A percentile compares a stretch with the other conserved stretches of the same genome.
phyloP scores from a whole-genome alignment of 1,140 invertebrate species.

The Lucilia sericata region DNA sequence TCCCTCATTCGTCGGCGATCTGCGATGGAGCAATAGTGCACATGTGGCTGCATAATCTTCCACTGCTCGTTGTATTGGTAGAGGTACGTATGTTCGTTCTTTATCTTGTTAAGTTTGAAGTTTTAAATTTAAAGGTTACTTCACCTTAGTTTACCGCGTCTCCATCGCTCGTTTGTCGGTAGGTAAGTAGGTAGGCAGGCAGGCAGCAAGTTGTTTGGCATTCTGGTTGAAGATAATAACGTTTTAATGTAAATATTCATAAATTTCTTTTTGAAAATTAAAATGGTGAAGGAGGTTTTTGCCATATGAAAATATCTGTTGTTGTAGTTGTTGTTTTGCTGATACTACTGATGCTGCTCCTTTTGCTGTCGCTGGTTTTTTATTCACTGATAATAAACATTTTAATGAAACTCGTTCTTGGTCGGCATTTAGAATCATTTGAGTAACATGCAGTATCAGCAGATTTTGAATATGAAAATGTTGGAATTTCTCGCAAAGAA shows the following conservation, averaged over 20 bases:
- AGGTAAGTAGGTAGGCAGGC: neutral
- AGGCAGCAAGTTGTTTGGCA: conserved; percentile 24
- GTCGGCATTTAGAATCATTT: neutral
- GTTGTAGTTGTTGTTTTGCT: neutral
- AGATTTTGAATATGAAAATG: neutral
- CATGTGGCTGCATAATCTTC: neutral
- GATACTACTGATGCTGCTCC: neutral
- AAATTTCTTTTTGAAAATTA: conserved; percentile 44
- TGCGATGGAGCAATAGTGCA: neutral
- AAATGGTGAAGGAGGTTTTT: conserved; percentile 38
- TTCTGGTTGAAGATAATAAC: conserved; percentile 36
- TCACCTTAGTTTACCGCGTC: conserved; percentile 38
- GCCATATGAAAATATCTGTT: conserved; percentile 16
- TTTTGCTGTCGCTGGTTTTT: neutral
- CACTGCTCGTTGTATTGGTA: neutral
- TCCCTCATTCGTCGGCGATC: conserved; percentile 22
- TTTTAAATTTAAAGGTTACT: conserved; percentile 42
- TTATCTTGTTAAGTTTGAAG: conserved; percentile 43
- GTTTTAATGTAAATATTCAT: conserved; percentile 44
- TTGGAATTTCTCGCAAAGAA: neutral
- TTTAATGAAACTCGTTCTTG: conserved; percentile 20
- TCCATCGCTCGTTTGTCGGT: conserved; percentile 37
- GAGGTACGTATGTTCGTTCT: conserved; percentile 24
- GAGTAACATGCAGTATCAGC: neutral
- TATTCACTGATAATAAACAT: neutral